These are phyloP conservation scores for Bombylius major DNA, from an alignment of 2,888 invertebrate species.

Conservation along the genomic window DNA sequence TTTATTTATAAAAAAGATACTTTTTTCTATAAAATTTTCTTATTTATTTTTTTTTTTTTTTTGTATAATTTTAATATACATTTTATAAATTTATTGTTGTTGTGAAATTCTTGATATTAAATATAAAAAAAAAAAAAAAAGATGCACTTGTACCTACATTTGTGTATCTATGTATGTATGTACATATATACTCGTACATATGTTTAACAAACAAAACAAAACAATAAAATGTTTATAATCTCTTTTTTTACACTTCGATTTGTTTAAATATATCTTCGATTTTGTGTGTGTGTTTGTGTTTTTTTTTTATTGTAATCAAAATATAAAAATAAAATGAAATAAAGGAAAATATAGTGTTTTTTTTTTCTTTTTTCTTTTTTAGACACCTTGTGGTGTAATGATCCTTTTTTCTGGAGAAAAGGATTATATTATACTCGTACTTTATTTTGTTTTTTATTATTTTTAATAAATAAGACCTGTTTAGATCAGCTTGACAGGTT, in stretches of 20 bases:
- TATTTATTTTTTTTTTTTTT: neutral
- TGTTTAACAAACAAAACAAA: neutral
- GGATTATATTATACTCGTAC: neutral
- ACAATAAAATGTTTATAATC: neutral
- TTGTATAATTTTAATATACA: neutral
- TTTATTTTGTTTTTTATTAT: too few relatives aligned
- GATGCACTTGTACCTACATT: too few relatives aligned
- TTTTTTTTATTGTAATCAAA: neutral
- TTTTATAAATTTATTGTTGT: neutral
- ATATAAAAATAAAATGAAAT: neutral
- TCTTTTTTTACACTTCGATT: too few relatives aligned
- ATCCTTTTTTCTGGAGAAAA: neutral
- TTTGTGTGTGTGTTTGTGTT: neutral
- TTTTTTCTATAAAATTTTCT: neutral
- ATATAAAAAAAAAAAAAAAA: too few relatives aligned
- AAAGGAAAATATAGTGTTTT: neutral
- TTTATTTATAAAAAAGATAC: neutral
- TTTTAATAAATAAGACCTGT: neutral
- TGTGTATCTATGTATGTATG: neutral
- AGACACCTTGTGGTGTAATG: neutral
- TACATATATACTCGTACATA: too few relatives aligned
- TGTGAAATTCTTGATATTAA: neutral
- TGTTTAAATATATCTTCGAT: too few relatives aligned
- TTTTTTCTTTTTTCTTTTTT: neutral
- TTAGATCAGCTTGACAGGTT: neutral